Base-by-base conservation (phyloP, 2,888 invertebrate genomes). In the Salpingus planirostris region DNA sequence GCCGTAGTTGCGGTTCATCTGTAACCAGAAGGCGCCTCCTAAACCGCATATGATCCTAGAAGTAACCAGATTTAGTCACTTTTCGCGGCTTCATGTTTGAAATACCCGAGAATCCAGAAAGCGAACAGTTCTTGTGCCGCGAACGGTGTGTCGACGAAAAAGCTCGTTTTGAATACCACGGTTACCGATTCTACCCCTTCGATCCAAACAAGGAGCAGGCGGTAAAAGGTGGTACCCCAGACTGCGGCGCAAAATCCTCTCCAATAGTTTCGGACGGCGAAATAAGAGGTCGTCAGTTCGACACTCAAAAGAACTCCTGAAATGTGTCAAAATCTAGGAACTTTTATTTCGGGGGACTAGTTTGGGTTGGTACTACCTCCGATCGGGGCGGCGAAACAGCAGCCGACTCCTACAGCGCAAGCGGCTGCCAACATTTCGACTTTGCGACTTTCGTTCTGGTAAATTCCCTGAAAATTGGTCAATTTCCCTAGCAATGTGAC, bases 211-310 rank as follows among this genome's bases (percentile, higher is more conserved):
- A 90, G 87, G 28, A 97, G 66, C 2, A 96, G 68, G 0, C 95
- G 73, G 63, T 96, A 96, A 53, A 92, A 85, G 21, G 92, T 87
- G 10, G 96, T 95, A 34, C 93, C 92, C 68, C 93, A 93, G 21
- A 95, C 93, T 0, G 96, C 93, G 0, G 93, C 87, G 61, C 95
- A 96, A 66, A 97, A 97, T 0, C 95, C 96, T 23, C 96, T 71
- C 95, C 95, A 97, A 59, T 97, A 97, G 60, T 95, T 96, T 33
- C 95, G 71, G 1, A 96, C 93, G 2, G 95, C 95, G 66, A 95
- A 97, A 64, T 95, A 96, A 2, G 93, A 93, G 0, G 95, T 91
- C 12, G 96, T 96, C 65, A 96, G 95, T 73, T 97, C 96, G 49
- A 97, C 93, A 50, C 95, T 95, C 68, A 97, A 96, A 31, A 97